Evolutionary conservation across 1,140 invertebrate species (phyloP).

Genomic region (Drosophila ogumai): DNA sequence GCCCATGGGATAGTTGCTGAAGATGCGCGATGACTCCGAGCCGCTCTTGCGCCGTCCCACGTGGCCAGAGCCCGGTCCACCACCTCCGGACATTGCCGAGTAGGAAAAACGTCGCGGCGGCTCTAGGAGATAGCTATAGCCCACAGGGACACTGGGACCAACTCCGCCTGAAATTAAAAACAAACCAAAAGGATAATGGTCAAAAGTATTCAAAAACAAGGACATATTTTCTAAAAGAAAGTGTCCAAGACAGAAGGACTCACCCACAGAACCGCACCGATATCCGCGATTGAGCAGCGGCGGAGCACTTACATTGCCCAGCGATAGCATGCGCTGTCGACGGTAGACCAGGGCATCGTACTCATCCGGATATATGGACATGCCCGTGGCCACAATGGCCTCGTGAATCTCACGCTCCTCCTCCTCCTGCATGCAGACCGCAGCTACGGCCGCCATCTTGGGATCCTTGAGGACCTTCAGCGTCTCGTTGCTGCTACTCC

Average conservation of each 20-base stretch:
- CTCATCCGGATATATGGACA: slow-evolving; percentile 86
- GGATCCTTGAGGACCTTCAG: slow-evolving; percentile 87
- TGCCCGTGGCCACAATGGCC: slow-evolving; percentile 89
- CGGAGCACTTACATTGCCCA: slow-evolving; percentile 85
- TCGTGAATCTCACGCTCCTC: slow-evolving; percentile 90
- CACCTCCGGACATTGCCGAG: slow-evolving; percentile 72
- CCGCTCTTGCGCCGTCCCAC: slow-evolving; percentile 85
- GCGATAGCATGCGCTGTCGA: slow-evolving; percentile 86
- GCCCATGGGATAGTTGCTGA: slow-evolving; percentile 86
- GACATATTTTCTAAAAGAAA: background rate
- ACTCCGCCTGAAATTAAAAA: slow-evolving; percentile 51
- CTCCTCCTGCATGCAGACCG: slow-evolving; percentile 91
- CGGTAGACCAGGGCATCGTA: slow-evolving; percentile 86
- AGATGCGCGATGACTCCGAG: slow-evolving; percentile 82
- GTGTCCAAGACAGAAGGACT: slow-evolving; percentile 8
- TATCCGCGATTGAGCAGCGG: slow-evolving; percentile 85
- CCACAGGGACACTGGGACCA: slow-evolving; percentile 85
- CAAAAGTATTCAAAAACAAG: background rate
- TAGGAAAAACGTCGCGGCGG: slow-evolving; percentile 87
- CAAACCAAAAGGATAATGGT: too few species aligned
- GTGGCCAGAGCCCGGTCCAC: slow-evolving; percentile 71
- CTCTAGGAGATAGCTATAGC: slow-evolving; percentile 89
- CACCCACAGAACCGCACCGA: slow-evolving; percentile 89
- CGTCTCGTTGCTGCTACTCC: slow-evolving; percentile 90
- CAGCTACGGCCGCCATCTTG: slow-evolving; percentile 88